Evolutionary conservation across 2,888 invertebrate genomes (phyloP).

Genomic region (Drosophila formosana): DNA sequence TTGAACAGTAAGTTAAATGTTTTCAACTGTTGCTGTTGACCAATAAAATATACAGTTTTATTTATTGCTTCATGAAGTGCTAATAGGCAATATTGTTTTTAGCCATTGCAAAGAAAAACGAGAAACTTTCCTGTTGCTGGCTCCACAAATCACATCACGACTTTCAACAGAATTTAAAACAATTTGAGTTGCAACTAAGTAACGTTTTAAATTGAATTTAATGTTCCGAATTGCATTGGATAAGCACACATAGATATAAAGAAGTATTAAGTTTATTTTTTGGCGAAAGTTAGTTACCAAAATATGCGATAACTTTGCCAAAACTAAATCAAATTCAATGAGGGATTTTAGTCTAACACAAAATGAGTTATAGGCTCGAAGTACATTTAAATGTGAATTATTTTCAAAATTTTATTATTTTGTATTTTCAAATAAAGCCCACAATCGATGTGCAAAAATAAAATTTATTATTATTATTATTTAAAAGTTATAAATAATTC

Average conservation of each 20-base stretch:
- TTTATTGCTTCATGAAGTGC: constrained; percentile 52
- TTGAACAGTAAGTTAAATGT: constrained; percentile 56
- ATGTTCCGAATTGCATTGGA: background rate
- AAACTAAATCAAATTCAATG: background rate
- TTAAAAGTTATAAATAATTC: no score
- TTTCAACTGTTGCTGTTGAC: constrained; percentile 17
- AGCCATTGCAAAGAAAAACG: constrained; percentile 12
- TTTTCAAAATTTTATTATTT: no score
- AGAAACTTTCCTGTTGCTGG: constrained; percentile 10
- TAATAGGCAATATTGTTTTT: constrained; percentile 44
- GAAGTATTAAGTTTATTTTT: background rate
- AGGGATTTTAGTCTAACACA: background rate
- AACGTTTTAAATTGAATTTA: constrained; percentile 6
- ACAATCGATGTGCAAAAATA: no score
- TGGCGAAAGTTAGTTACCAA: background rate
- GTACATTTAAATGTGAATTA: no score
- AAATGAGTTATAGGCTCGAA: no score
- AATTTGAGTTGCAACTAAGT: background rate
- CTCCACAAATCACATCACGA: background rate
- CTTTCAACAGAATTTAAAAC: constrained; percentile 7
- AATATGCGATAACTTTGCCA: background rate
- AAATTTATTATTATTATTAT: no score
- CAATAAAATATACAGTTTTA: constrained; percentile 28
- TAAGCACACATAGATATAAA: background rate
- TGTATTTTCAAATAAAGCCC: no score